Base-by-base conservation (phyloP, 2,888 invertebrate species). In the Papilio demoleus region DNA sequence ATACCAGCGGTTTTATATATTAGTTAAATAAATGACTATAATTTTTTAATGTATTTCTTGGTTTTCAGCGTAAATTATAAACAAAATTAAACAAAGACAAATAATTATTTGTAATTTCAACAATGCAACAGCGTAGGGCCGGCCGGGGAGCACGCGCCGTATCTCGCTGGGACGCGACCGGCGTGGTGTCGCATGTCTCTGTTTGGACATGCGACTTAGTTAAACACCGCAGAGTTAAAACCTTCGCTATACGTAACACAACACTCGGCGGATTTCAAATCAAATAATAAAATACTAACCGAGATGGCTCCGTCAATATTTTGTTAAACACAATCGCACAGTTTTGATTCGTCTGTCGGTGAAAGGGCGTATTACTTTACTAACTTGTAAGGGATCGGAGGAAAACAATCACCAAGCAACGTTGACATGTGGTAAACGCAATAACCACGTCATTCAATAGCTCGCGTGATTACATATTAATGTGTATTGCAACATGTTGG, bases 241-340 rank as follows among this genome's bases (percentile, higher is more conserved):
- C 65, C 65, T 64, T 64, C 27, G 64, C 53, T 67, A 64, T 69
- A 65, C 65, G 69, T 69, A 69, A 69, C 69, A 47, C 50, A 65
- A 69, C 69, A 60, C 69, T 69, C 69, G 65, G 69, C 42, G 60
- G 63, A 69, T 69, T 69, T 69, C 65, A 69, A 69, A 69, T 53
- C 69, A 69, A 69, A 69, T 69, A 68, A 50, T 64, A 65, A 59
- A 69, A 69, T 65, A 50, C 50, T 31, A 60, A 68, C 56, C 50
- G 59, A 60, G 68, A 68, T 65, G 68, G 68, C 22, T 60, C 40
- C 36, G 68, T 65, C 64, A 68, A 68, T 65, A 68, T 63, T 62
- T 53, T 63, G 63, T 58, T 45, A 59, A 47, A 63, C 56, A 24
- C 58, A 47, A 45, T 36, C 24, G 68, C 58, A 36, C 56, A 40